Percentiles rank a stretch among this genome's conserved stretches.
phyloP scores from a whole-genome alignment of 2,797 vertebrate species.

The Gymnoscopelus braueri region DNA sequence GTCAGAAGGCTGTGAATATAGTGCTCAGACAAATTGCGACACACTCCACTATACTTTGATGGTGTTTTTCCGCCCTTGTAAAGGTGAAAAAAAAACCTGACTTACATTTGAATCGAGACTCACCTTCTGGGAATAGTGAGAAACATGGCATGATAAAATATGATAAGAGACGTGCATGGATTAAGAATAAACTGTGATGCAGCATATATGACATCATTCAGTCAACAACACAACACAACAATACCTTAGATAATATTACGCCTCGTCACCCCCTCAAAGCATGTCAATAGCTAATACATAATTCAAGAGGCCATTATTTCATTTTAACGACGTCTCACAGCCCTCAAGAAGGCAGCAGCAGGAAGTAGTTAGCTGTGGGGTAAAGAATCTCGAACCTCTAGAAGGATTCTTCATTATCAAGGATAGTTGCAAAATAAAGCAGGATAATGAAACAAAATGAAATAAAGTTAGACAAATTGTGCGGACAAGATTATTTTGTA shows the following conservation, averaged over 20 bases:
- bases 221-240: slow-evolving; percentile 45
- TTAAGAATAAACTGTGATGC: not conserved
- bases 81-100: slow-evolving; percentile 26
- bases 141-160: slow-evolving; percentile 51
- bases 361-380: slow-evolving; percentile 46
- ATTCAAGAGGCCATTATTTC: slow-evolving; percentile 73
- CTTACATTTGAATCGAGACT: slow-evolving; percentile 40
- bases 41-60: slow-evolving; percentile 4
- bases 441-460: no score
- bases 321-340: slow-evolving; percentile 58
- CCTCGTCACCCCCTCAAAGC: slow-evolving; percentile 64
- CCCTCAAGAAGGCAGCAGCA: slow-evolving; percentile 40
- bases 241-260: slow-evolving; percentile 52
- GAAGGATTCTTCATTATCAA: not conserved
- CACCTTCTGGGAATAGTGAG: slow-evolving; percentile 34
- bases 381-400: slow-evolving; percentile 32
- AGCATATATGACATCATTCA: slow-evolving; percentile 49
- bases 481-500: no score
- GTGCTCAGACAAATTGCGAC: not conserved
- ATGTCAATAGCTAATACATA: slow-evolving; percentile 68
- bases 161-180: slow-evolving; percentile 28
- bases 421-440: no score
- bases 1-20: slow-evolving; percentile 14
- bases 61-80: slow-evolving; percentile 33
- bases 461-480: no score